Evolutionary conservation across 2,113 vertebrate species (phyloP).

Genomic region (Eupsittula cactorum): DNA sequence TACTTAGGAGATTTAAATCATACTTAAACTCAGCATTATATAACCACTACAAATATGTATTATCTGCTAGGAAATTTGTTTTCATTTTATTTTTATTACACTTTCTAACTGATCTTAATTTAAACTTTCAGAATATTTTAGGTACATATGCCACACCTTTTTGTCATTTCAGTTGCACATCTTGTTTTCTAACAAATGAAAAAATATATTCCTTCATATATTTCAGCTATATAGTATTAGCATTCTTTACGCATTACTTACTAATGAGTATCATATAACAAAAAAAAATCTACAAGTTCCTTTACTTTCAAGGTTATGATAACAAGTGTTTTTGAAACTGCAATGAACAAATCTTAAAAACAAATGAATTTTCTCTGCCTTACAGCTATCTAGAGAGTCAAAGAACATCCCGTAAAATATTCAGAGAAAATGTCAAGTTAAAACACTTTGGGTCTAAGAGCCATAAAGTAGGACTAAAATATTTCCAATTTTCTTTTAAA

Average conservation of each 20-base stretch:
- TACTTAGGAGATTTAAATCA: slow-evolving; percentile 14
- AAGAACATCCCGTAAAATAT: slow-evolving; percentile 18
- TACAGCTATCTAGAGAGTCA: slow-evolving; percentile 31
- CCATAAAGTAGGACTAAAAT: neutral
- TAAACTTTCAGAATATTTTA: neutral
- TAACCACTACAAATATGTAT: slow-evolving; percentile 8
- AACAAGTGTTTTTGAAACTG: slow-evolving; percentile 46
- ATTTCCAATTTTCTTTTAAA: slow-evolving; percentile 6
- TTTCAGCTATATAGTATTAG: slow-evolving; percentile 29
- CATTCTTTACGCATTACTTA: slow-evolving; percentile 47
- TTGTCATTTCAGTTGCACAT: slow-evolving; percentile 10
- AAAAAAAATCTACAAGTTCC: slow-evolving; percentile 17
- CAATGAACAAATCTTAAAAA: slow-evolving; percentile 26
- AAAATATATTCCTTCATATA: slow-evolving; percentile 24
- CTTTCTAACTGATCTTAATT: slow-evolving; percentile 9
- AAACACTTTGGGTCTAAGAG: slow-evolving; percentile 9
- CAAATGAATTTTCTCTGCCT: slow-evolving; percentile 5
- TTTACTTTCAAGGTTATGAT: slow-evolving; percentile 58
- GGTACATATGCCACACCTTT: neutral
- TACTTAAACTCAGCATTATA: neutral
- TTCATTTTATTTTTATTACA: neutral
- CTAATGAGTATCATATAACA: slow-evolving; percentile 56
- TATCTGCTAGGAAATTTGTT: slow-evolving; percentile 6
- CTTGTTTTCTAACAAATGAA: slow-evolving; percentile 6
- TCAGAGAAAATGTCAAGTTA: slow-evolving; percentile 41